phyloP scores from a whole-genome alignment of 2,797 vertebrate species.

The Urophycis tenuis region DNA sequence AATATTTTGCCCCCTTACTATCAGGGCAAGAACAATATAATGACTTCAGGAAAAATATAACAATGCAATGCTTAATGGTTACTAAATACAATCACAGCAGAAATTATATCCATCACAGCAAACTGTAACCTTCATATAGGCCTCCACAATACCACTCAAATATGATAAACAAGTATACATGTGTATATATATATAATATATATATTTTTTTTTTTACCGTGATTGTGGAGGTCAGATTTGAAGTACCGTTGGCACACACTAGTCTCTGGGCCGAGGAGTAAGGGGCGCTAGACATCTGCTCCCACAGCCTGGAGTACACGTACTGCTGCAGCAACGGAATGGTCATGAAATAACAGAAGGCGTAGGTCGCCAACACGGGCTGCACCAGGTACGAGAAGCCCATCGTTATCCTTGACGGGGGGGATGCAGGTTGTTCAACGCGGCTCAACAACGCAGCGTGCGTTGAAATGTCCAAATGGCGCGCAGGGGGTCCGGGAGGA shows the following conservation, averaged over 20 bases:
- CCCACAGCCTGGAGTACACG: constrained; percentile 74
- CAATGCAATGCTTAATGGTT: neutral
- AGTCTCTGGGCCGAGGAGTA: constrained; percentile 54
- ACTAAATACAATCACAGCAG: too few relatives aligned
- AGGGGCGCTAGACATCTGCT: constrained; percentile 62
- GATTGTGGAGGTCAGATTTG: constrained; percentile 32
- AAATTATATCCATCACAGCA: too few relatives aligned
- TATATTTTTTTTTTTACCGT: constrained; percentile 27
- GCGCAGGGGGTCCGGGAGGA: neutral
- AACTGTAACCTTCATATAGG: too few relatives aligned
- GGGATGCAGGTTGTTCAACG: neutral
- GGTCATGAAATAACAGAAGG: constrained; percentile 60
- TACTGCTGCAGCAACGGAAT: constrained; percentile 73
- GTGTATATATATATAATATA: too few relatives aligned
- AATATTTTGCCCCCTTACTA: neutral
- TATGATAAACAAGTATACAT: too few relatives aligned
- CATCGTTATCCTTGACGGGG: constrained; percentile 52
- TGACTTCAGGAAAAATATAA: neutral
- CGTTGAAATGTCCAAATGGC: neutral
- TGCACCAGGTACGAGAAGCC: constrained; percentile 67
- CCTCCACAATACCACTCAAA: too few relatives aligned
- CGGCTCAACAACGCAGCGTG: neutral
- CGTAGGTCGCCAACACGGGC: constrained; percentile 68
- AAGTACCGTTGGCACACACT: constrained; percentile 53
- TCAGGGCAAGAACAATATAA: neutral